Evolutionary conservation across 2,888 invertebrate genomes (phyloP).

Genomic region (Ophonus ardosiacus): DNA sequence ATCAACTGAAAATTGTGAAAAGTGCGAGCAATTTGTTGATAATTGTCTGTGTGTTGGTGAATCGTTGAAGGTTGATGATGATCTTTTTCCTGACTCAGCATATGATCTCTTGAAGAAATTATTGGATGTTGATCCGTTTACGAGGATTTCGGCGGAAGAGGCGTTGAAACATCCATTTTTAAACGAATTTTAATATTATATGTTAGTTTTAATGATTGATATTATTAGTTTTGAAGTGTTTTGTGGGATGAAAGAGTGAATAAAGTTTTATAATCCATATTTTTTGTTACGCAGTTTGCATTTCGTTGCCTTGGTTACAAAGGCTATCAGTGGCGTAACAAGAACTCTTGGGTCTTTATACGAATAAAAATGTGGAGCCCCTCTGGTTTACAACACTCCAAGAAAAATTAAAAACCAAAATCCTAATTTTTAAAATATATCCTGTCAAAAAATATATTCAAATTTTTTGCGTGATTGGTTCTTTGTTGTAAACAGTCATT

Average conservation of each 20-base stretch:
- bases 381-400: too few relatives aligned
- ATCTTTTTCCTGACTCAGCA: constrained; percentile 82
- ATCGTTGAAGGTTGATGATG: constrained; percentile 66
- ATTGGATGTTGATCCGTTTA: constrained; percentile 87
- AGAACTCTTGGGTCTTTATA: too few relatives aligned
- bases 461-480: too few relatives aligned
- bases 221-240: not conserved
- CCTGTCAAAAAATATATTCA: too few relatives aligned
- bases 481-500: too few relatives aligned
- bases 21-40: constrained; percentile 74
- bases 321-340: too few relatives aligned
- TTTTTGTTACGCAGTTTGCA: not conserved
- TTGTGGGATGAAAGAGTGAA: constrained; percentile 29
- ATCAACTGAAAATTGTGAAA: constrained; percentile 70
- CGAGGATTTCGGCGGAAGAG: constrained; percentile 84
- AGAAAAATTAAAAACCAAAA: too few relatives aligned
- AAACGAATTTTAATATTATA: constrained; percentile 56
- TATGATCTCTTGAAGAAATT: constrained; percentile 85
- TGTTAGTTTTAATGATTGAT: not conserved
- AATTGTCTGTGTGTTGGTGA: constrained; percentile 74
- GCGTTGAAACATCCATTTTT: constrained; percentile 89
- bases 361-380: too few relatives aligned
- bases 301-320: too few relatives aligned
- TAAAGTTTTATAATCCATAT: constrained; percentile 33
- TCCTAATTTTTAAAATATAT: too few relatives aligned